Conservation (phyloP, 2,797 vertebrate genomes). For the Toxotes lorentzi region DNA sequence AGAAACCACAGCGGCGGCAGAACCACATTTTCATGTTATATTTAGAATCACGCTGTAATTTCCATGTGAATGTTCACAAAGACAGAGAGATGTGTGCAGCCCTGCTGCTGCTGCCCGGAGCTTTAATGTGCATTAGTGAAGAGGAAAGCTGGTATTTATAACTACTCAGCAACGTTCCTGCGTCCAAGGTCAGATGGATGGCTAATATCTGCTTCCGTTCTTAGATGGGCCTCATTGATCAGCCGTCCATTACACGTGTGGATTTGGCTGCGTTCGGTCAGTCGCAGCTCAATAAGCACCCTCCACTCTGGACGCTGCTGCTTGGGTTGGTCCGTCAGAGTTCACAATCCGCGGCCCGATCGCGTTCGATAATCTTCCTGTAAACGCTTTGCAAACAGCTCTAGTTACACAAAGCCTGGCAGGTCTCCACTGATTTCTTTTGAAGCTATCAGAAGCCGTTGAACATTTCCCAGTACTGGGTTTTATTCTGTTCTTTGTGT, state of each 20-base stretch:
- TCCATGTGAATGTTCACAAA: conserved; percentile 44
- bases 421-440: conserved; percentile 19
- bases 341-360: conserved; percentile 1
- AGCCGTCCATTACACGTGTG: conserved; percentile 66
- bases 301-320: conserved; percentile 37
- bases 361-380: conserved; percentile 73
- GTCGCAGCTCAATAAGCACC: conserved; percentile 59
- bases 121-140: conserved; percentile 72
- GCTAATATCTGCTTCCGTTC: conserved; percentile 69
- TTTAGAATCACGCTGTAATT: conserved; percentile 75
- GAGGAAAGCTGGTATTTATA: conserved; percentile 72
- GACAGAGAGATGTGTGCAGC: conserved; percentile 9
- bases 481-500: neutral
- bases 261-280: conserved; percentile 37
- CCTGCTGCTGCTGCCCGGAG: conserved; percentile 43
- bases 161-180: conserved; percentile 43
- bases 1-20: conserved; percentile 46
- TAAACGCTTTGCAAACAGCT: conserved; percentile 66
- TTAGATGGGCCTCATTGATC: conserved; percentile 74
- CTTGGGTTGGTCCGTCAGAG: conserved; percentile 32
- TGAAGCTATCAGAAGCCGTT: conserved; percentile 17
- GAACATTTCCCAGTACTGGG: neutral
- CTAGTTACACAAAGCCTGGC: conserved; percentile 55
- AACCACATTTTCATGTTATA: conserved; percentile 60
- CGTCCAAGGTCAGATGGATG: conserved; percentile 59